Evolutionary conservation across 2,888 invertebrate genomes (phyloP), one percentile per base, ranked within the genome.

Genomic region (Spialia ferax): DNA sequence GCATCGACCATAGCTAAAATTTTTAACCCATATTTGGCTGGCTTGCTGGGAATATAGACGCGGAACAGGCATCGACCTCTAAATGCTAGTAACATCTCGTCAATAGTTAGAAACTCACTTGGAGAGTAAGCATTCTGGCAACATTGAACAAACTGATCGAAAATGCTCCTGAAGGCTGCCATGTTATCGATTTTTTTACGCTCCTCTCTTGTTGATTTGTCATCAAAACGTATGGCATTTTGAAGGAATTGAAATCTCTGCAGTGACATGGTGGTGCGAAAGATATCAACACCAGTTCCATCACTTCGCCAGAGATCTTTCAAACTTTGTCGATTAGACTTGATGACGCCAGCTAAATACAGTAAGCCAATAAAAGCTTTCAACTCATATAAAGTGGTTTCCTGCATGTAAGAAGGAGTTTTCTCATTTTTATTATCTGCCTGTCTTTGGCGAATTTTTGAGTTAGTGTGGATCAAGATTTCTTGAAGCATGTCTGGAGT

Each of bases 241-340:
- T 73, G 71, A 0, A 77, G 7, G 52, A 77, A 74, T 8, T 73
- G 11, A 59, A 75, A 77, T 45, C 74, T 18, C 50, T 72, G 70
- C 35, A 66, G 55, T 8, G 74, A 71, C 75, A 75, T 77, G 0
- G 73, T 72, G 1, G 67, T 54, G 0, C 74, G 57, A 72, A 76
- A 77, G 32, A 76, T 73, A n/a, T 76, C 75, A 18, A 75, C 72
- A 7, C 75, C 75, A 22, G 77, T 75, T 5, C 76, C 75, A 73
- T 75, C 76, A 4, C 69, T 70, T 18, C 62, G 7, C 72, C 75
- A 75, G 13, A 75, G 64, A 67, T 75, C 75, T 60, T 60, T 70
- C n/a, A 73, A 26, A 56, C 62, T 75, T 26, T 74, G 74, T 1
- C 72, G 57, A 35, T 54, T 60, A n/a, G 71, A 69, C 10, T 59